Conservation (phyloP, 2,888 invertebrate species). For the Epicampocera succincta region DNA sequence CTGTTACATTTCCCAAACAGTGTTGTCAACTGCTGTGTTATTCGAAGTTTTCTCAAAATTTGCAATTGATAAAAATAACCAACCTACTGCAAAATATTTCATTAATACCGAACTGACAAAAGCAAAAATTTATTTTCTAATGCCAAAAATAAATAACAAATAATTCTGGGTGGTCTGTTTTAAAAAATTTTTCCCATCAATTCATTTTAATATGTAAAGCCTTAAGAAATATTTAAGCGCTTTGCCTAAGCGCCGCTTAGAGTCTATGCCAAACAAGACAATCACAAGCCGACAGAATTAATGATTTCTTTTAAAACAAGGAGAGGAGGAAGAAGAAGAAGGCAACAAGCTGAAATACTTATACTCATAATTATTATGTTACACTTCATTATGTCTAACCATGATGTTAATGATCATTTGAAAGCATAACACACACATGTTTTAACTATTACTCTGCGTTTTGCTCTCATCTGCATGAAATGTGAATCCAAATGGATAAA, state of each 20-base stretch:
- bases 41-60: no score
- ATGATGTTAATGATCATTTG: constrained; percentile 16
- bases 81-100: no score
- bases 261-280: constrained; percentile 7
- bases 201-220: not conserved
- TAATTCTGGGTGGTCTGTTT: constrained; percentile 13
- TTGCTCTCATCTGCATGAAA: constrained; percentile 26
- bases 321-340: not conserved
- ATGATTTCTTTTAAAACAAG: constrained; percentile 3
- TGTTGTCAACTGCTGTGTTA: no score
- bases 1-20: no score
- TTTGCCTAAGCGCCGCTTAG: constrained; percentile 44
- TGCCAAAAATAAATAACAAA: no score
- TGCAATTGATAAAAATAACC: no score
- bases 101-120: no score
- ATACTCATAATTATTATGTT: constrained; percentile 15
- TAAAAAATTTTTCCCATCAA: not conserved
- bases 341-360: not conserved
- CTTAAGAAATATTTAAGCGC: constrained; percentile 11
- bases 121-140: no score
- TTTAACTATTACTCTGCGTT: not conserved
- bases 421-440: not conserved
- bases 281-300: constrained; percentile 23
- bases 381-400: constrained; percentile 16
- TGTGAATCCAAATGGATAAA: constrained; percentile 53